These are phyloP conservation scores for Tridacna gigas DNA, from an alignment of 2,888 invertebrate species.

Conservation along the genomic window DNA sequence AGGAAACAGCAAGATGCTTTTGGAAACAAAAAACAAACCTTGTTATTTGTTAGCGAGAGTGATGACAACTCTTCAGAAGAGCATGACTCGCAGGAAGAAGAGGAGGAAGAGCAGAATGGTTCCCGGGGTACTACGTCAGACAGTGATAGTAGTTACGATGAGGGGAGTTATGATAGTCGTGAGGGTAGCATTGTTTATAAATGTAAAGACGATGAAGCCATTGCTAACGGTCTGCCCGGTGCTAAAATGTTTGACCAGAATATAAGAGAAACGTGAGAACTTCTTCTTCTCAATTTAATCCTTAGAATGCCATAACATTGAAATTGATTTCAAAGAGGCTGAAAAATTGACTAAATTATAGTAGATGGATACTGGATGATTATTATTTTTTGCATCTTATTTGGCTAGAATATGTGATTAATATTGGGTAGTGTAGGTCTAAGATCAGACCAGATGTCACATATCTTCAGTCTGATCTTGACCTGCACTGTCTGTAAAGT, in stretches of 20 bases:
- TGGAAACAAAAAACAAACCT: neutral
- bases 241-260: conserved; percentile 84
- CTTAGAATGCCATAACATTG: neutral
- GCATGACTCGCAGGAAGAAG: conserved; percentile 63
- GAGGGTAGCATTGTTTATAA: conserved; percentile 83
- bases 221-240: conserved; percentile 81
- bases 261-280: conserved; percentile 83
- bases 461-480: too few species aligned
- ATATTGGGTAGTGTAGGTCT: too few species aligned
- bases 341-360: too few species aligned
- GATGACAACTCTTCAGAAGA: conserved; percentile 48
- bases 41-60: conserved; percentile 59
- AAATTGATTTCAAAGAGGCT: too few species aligned
- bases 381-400: too few species aligned
- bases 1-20: neutral
- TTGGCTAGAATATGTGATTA: too few species aligned
- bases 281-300: conserved; percentile 19
- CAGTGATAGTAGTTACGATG: conserved; percentile 83
- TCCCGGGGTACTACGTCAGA: conserved; percentile 66
- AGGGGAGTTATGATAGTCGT: conserved; percentile 85
- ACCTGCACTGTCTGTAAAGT: too few species aligned
- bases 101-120: conserved; percentile 58
- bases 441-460: too few species aligned
- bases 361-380: too few species aligned
- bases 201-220: conserved; percentile 84